Conservation (phyloP, 2,888 invertebrate species). For the Drosophila phalerata region DNA sequence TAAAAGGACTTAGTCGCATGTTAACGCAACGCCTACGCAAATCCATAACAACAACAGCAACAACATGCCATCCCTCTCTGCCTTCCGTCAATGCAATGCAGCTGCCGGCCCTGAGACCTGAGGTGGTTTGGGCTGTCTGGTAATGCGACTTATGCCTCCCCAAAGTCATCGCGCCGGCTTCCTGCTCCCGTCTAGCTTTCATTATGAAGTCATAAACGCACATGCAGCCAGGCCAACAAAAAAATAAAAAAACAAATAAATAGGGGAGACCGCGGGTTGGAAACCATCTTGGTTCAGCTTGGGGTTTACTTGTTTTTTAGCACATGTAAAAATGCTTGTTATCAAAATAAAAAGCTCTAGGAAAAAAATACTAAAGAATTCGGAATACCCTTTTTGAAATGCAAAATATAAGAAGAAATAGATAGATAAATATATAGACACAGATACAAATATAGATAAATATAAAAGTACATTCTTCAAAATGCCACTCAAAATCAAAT, state of each 20-base stretch:
- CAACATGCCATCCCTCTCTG: not conserved
- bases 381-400: conserved; percentile 10
- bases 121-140: conserved; percentile 43
- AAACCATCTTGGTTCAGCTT: conserved; percentile 8
- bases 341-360: conserved; percentile 45
- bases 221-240: conserved; percentile 63
- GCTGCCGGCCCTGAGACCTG: conserved; percentile 27
- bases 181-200: conserved; percentile 59
- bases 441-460: too few relatives aligned
- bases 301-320: conserved; percentile 66
- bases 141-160: conserved; percentile 72
- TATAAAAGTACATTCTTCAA: too few relatives aligned
- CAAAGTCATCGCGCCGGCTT: conserved; percentile 61
- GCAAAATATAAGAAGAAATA: not conserved
- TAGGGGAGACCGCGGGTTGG: conserved; percentile 43
- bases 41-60: conserved; percentile 59
- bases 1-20: conserved; percentile 82
- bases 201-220: conserved; percentile 82
- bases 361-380: not conserved
- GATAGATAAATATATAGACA: not conserved
- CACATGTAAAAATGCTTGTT: conserved; percentile 80
- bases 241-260: conserved; percentile 15
- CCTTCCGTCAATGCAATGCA: conserved; percentile 62
- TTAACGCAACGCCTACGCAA: conserved; percentile 82
- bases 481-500: too few relatives aligned